A percentile compares a stretch with the other conserved stretches of the same genome.
Conservation (phyloP, 2,888 invertebrate species). For the Harmothoe impar region DNA sequence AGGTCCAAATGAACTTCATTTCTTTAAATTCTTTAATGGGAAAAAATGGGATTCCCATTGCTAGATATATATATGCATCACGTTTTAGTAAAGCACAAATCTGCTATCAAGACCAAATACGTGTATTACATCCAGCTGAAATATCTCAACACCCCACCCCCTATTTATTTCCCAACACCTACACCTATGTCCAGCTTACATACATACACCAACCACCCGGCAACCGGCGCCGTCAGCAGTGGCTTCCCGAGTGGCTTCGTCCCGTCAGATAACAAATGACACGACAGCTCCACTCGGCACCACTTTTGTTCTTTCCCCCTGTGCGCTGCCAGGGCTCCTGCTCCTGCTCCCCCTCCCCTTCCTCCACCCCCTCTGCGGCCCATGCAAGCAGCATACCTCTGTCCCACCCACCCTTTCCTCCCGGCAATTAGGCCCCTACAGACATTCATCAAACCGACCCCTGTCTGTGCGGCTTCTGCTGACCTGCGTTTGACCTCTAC, state of each 20-base stretch:
- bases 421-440: neutral
- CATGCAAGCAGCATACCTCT: too few relatives aligned
- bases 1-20: too few relatives aligned
- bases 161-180: too few relatives aligned
- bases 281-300: neutral
- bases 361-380: neutral
- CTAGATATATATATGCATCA: too few relatives aligned
- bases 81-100: too few relatives aligned
- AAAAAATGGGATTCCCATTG: too few relatives aligned
- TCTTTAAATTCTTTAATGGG: too few relatives aligned
- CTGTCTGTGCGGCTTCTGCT: neutral
- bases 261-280: slow-evolving; percentile 3
- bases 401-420: too few relatives aligned
- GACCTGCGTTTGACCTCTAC: neutral
- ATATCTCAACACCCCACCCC: too few relatives aligned
- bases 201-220: neutral
- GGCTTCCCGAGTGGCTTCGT: slow-evolving; percentile 39
- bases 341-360: neutral
- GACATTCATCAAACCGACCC: slow-evolving; percentile 16
- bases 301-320: slow-evolving; percentile 8
- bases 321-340: neutral
- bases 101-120: too few relatives aligned
- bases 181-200: too few relatives aligned
- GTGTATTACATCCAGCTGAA: too few relatives aligned
- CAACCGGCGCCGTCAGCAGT: neutral